Percentiles rank a stretch among this genome's conserved stretches.
These are phyloP conservation scores for Lycaena phlaeas DNA, from an alignment of 2,888 invertebrate species.

Conservation along the genomic window DNA sequence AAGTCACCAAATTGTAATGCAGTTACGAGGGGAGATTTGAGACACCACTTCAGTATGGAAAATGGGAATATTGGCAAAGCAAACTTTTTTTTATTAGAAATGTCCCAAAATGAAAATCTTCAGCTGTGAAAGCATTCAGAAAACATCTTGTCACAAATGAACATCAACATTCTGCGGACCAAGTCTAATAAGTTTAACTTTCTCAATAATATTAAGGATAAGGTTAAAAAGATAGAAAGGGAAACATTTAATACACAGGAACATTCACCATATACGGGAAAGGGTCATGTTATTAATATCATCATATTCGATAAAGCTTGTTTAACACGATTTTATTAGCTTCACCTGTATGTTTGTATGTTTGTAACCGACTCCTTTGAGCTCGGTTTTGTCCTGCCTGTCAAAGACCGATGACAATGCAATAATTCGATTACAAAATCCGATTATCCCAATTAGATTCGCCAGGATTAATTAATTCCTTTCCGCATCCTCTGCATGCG, in stretches of 20 bases:
- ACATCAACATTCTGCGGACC: slow-evolving; percentile 38
- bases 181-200: slow-evolving; percentile 34
- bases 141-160: slow-evolving; percentile 42
- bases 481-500: too few relatives aligned
- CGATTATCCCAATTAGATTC: too few relatives aligned
- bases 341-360: too few relatives aligned
- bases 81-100: slow-evolving; percentile 29
- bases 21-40: slow-evolving; percentile 73
- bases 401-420: too few relatives aligned
- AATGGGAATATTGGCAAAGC: slow-evolving; percentile 34
- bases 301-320: too few relatives aligned
- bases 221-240: background rate
- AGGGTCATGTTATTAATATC: too few relatives aligned
- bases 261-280: too few relatives aligned
- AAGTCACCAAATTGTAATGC: slow-evolving; percentile 73
- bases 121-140: slow-evolving; percentile 22
- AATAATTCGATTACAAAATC: too few relatives aligned
- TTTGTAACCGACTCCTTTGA: too few relatives aligned
- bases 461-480: too few relatives aligned
- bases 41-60: slow-evolving; percentile 50
- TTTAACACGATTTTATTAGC: too few relatives aligned
- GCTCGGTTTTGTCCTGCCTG: too few relatives aligned
- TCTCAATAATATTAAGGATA: background rate
- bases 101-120: slow-evolving; percentile 41
- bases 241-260: background rate